Evolutionary conservation across 1,140 invertebrate genomes (phyloP), one percentile per base, ranked within the genome.

Genomic region (Eumeta japonica): DNA sequence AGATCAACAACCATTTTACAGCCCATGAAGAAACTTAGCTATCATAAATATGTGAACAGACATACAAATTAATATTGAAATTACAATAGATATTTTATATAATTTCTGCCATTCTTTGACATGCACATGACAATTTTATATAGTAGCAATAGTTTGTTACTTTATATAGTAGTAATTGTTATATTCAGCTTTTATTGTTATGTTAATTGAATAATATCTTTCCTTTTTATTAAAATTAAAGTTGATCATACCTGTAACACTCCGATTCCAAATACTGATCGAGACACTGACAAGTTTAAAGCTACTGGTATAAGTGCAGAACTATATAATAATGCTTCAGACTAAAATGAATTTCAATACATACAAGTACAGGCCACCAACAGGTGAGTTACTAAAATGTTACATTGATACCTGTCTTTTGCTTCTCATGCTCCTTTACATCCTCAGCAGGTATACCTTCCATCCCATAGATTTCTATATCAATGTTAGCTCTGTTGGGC

Each of bases 401-500:
- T 24, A 41, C 62, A 63, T 72, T 73, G 70, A 72, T 72, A 76
- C 75, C 83, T 73, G 83, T 80, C 73, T 89, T 88, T 62, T 92
- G 86, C 57, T 85, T 84, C 77, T 97, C 94, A 77, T 98, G 95
- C 66, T 95, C 91, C 63, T 89, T 89, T 27, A 95, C 64, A 81
- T 98, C 95, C 58, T 91, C 90, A 45, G 91, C 85, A 14, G 97
- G 97, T 58, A 99, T 98, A 46, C 97, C 97, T 83, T 99, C 96
- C 97, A 99, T 99, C 50, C 97, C 97, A 83, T 99, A 99, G 59
- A 99, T 99, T 85, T 99, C 97, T 71, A 99, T 94, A 80, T 98
- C 95, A 63, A 98, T 96, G 79, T 97, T 98, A 58, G 93, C 95
- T 71, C 96, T 84, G 78, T 95, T 94, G 48, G 95, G 94, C 53